These are phyloP conservation scores for Pterobdella sp. DNA, from an alignment of 2,888 invertebrate genomes.

Conservation along the genomic window DNA sequence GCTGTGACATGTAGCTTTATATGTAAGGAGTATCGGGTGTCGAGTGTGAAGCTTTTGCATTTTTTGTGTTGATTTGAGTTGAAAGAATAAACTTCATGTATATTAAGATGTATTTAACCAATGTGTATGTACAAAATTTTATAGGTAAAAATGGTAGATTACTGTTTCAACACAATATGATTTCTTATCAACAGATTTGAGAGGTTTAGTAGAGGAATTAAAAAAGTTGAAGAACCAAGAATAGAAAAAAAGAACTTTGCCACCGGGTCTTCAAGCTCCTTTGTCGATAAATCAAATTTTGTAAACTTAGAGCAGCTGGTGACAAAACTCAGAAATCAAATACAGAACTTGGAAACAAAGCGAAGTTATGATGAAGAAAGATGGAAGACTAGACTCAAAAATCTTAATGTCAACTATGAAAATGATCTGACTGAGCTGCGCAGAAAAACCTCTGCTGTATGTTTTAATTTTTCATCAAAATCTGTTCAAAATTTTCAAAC, in stretches of 20 bases:
- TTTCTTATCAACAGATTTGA: conserved; percentile 43
- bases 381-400: conserved; percentile 17
- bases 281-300: not conserved
- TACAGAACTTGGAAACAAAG: not conserved
- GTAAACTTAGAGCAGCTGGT: conserved; percentile 11
- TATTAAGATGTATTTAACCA: no score
- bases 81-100: no score
- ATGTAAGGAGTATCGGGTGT: no score
- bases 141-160: no score
- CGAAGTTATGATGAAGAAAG: conserved; percentile 15
- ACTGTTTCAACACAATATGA: no score
- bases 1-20: not conserved
- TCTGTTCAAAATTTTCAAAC: not conserved
- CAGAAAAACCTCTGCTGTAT: conserved; percentile 12
- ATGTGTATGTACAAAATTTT: no score
- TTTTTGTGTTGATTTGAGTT: no score
- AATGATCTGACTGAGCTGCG: not conserved
- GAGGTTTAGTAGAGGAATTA: conserved; percentile 56
- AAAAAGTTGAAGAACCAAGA: conserved; percentile 56
- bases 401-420: conserved; percentile 24
- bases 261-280: not conserved
- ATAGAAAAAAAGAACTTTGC: not conserved
- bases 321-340: not conserved
- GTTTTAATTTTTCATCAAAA: not conserved
- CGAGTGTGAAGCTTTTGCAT: no score